Conservation (phyloP, 1,140 invertebrate species). For the Drosophila arizonae region DNA sequence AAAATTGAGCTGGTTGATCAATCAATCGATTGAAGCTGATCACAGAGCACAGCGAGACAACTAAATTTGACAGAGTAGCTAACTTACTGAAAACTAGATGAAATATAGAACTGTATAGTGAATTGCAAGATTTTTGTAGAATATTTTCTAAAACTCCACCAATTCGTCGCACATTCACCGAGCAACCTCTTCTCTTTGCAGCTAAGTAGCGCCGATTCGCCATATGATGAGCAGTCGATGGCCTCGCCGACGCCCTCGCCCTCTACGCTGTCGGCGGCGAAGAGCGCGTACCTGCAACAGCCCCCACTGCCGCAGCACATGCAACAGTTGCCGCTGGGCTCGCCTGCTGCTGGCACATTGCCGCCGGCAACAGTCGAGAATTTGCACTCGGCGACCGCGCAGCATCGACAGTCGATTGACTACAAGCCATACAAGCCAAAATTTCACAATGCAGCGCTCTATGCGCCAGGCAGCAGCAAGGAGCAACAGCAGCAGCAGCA, state of each 20-base stretch:
- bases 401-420: slow-evolving; percentile 63
- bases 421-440: slow-evolving; percentile 89
- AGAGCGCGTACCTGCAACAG: slow-evolving; percentile 71
- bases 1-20: too few relatives aligned
- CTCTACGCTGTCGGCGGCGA: slow-evolving; percentile 66
- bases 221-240: slow-evolving; percentile 65
- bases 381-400: slow-evolving; percentile 60
- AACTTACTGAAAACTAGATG: too few relatives aligned
- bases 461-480: slow-evolving; percentile 72
- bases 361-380: slow-evolving; percentile 65
- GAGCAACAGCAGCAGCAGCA: slow-evolving; percentile 55
- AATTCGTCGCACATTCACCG: not conserved
- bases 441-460: slow-evolving; percentile 87
- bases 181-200: slow-evolving; percentile 18
- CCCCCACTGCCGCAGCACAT: slow-evolving; percentile 58
- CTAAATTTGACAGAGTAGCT: too few relatives aligned
- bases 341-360: slow-evolving; percentile 74
- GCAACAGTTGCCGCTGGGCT: slow-evolving; percentile 74
- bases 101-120: too few relatives aligned
- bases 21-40: too few relatives aligned
- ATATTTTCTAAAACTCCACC: not conserved
- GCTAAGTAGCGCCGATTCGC: slow-evolving; percentile 74
- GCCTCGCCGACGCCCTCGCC: slow-evolving; percentile 68
- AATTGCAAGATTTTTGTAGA: too few relatives aligned
- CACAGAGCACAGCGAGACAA: too few relatives aligned